Evolutionary conservation across 1,140 invertebrate genomes (phyloP), one percentile per base, ranked within the genome.

Genomic region (Pseudoatta argentina): DNA sequence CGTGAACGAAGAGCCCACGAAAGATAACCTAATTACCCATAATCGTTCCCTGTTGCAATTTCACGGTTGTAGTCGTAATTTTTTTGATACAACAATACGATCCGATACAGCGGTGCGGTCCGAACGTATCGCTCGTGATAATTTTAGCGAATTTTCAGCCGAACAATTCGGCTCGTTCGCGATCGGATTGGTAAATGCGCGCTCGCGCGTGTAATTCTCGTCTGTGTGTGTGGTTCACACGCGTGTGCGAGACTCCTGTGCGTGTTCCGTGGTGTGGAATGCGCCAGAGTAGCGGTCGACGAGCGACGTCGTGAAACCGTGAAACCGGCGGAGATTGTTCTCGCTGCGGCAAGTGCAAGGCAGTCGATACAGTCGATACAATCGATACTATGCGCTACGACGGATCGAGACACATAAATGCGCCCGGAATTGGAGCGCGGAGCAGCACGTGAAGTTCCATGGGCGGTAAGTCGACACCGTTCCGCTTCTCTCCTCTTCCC

Each of bases 381-480:
- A 1, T 30, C 3, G 30, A 30, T 89, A 64, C 21, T 76, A 83
- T 89, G 85, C 76, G 30, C 63, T 27, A n/a, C n/a, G 27, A 16
- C 34, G 12, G 14, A 12, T 10, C 16, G 30, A 21, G 1, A 75
- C 77, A 78, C 72, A 39, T 8, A 16, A 44, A 53, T 18, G 55
- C 51, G 18, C 2, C 77, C n/a, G 72, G 57, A 71, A 71, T 71
- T 21, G 21, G 21, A 44, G 21, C 44, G 21, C 30, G 53, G 16
- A 76, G 21, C n/a, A 77, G 34, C 27, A 57, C 57, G 27, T 86
- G 34, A 89, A 89, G 48, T 39, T 18, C 3, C 78, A 67, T 51
- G 8, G 14, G n/a, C 59, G 85, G 88, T 89, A 69, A 89, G 85
- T 88, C 8, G 21, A 21, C n/a, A 18, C 3, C 39, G 10, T 44